These are phyloP conservation scores for Pelvicachromis taeniatus DNA, from an alignment of 2,113 vertebrate genomes.

Conservation along the genomic window DNA sequence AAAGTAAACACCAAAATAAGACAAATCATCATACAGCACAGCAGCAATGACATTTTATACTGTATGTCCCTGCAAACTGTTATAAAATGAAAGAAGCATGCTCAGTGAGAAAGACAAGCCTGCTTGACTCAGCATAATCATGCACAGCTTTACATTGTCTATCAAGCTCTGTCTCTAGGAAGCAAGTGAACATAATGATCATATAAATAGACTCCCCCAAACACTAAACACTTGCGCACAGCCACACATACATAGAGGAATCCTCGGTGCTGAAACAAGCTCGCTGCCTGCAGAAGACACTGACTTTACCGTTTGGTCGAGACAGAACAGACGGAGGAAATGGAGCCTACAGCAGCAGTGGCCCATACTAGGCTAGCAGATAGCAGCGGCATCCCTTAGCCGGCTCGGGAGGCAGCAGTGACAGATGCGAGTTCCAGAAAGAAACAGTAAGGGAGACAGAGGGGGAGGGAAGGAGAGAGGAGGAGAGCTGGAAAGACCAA, in stretches of 20 bases:
- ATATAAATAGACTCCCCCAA: not conserved
- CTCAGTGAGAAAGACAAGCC: conserved; percentile 5
- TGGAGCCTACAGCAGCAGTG: conserved; percentile 80
- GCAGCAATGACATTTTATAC: not conserved
- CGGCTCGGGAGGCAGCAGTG: conserved; percentile 15
- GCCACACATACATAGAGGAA: conserved; percentile 5
- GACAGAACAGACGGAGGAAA: conserved; percentile 70
- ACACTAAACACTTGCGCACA: conserved; percentile 28
- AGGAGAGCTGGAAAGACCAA: conserved; percentile 15
- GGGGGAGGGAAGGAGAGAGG: conserved; percentile 17
- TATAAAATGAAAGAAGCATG: not conserved
- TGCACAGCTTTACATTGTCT: not conserved
- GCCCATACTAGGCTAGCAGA: conserved; percentile 73
- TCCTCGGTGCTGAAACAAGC: not conserved
- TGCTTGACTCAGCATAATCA: conserved; percentile 66
- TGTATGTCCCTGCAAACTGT: not conserved
- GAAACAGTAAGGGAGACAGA: conserved; percentile 4
- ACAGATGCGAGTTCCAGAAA: conserved; percentile 1
- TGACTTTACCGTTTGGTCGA: conserved; percentile 82
- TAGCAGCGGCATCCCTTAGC: conserved; percentile 64
- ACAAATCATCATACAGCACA: not conserved
- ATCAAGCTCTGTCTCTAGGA: conserved; percentile 13
- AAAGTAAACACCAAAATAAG: not conserved
- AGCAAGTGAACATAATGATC: conserved; percentile 10
- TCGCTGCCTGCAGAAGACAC: conserved; percentile 10